Base-by-base conservation (phyloP, 2,113 vertebrate genomes). In the Pelecanoides urinatrix region DNA sequence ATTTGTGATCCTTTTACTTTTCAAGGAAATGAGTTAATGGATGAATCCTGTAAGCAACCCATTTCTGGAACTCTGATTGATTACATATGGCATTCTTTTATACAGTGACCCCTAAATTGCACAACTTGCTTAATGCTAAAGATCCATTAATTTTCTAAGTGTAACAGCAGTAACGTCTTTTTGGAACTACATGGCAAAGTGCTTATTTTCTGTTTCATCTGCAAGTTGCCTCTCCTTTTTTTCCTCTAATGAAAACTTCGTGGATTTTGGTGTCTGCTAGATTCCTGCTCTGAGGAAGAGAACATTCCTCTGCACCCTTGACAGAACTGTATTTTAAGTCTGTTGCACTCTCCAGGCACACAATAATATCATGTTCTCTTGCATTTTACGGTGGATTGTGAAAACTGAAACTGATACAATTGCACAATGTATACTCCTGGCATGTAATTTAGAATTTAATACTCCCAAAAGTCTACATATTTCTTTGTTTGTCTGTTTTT, bases 331-430 rank as follows among this genome's bases (percentile, higher is more conserved):
- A 68, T 86, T 95, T 86, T 47, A 88, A 84, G 16, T 42, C 56
- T 55, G 12, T 71, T 74, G 26, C 79, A 90, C 27, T 77, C 72
- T 94, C 73, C 82, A 85, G 52, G 67, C 59, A 78, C 47, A 85
- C 34, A 49, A 17, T 63, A 63, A 86, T 38, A 36, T 52, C 52
- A 56, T 3, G 27, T 70, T 80, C 61, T 76, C 72, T 73, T 86
- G 84, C 75, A 82, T 86, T 70, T 76, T 50, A 66, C 77, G 75
- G n/a, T 42, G 29, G 50, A n/a, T 49, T 90, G 80, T 88, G 40
- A 92, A 96, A 94, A 72, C 49, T 90, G 89, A 92, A 95, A 96
- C 72, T 42, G 92, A 92, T 59, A 90, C 86, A 77, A 20, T 23
- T 84, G 74, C 52, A 75, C 40, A 49, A 65, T 13, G 23, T 68